These are phyloP conservation scores for Ariopsis seemanni DNA, from an alignment of 2,113 vertebrate genomes.

Conservation along the genomic window DNA sequence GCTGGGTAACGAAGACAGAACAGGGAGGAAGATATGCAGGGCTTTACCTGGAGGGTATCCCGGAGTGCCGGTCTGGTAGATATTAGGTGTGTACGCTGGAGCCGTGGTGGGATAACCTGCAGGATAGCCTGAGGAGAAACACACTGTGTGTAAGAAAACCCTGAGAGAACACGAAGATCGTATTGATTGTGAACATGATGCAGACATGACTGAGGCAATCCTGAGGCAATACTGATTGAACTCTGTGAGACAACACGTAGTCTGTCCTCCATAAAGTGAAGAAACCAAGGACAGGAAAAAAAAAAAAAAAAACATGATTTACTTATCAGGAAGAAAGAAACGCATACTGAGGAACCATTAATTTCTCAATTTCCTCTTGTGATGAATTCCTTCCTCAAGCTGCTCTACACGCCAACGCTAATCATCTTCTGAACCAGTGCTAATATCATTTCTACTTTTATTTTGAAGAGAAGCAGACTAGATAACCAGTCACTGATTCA, in stretches of 20 bases:
- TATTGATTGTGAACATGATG: neutral
- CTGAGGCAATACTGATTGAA: neutral
- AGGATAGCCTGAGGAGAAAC: conserved; percentile 76
- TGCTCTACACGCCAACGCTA: neutral
- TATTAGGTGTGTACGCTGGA: conserved; percentile 82
- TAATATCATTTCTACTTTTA: neutral
- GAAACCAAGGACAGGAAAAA: neutral
- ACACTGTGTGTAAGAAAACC: neutral
- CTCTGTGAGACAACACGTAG: neutral
- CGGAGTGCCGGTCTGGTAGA: conserved; percentile 81
- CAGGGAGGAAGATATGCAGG: neutral
- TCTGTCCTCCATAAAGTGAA: neutral
- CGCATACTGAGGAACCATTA: neutral
- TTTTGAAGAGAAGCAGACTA: neutral
- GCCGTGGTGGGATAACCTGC: conserved; percentile 81
- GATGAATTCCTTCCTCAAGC: conserved; percentile 14
- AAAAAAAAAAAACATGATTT: neutral
- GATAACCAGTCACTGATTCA: neutral
- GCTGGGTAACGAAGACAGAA: neutral
- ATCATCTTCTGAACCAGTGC: conserved; percentile 10
- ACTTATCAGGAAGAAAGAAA: neutral
- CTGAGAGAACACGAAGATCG: neutral
- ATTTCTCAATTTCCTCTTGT: neutral
- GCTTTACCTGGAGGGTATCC: conserved; percentile 84
- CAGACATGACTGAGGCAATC: neutral